Evolutionary conservation across 2,113 vertebrate species (phyloP).

Genomic region (Melanerpes aurifrons): DNA sequence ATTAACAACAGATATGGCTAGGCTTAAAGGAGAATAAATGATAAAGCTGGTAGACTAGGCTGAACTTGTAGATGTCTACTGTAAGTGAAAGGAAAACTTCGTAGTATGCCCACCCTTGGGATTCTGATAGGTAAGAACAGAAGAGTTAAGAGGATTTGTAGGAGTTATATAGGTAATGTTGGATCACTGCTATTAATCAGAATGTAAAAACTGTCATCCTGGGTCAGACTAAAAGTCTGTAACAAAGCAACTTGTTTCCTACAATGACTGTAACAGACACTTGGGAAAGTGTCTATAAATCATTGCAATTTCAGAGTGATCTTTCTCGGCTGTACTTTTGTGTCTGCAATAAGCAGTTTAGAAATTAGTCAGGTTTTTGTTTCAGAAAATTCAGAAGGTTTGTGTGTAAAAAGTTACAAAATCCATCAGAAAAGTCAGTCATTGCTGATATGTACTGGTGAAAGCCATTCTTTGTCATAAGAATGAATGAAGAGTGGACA

Average conservation of each 20-base stretch:
- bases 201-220: constrained; percentile 37
- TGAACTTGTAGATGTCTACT: not conserved
- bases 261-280: constrained; percentile 54
- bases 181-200: constrained; percentile 40
- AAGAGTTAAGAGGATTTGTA: not conserved
- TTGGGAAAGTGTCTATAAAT: constrained; percentile 10
- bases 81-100: not conserved
- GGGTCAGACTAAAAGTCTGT: constrained; percentile 32
- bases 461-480: not conserved
- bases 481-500: not conserved
- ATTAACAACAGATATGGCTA: not conserved
- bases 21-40: not conserved
- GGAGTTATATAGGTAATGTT: not conserved
- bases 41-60: not conserved
- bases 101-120: not conserved
- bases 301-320: constrained; percentile 27
- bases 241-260: constrained; percentile 48
- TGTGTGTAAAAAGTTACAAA: not conserved
- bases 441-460: not conserved
- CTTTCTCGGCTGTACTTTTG: not conserved
- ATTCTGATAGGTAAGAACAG: not conserved
- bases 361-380: not conserved
- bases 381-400: not conserved
- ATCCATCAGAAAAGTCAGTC: not conserved
- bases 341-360: constrained; percentile 39